Conservation (phyloP, 2,888 invertebrate species). For the Sepioteuthis lessoniana region DNA sequence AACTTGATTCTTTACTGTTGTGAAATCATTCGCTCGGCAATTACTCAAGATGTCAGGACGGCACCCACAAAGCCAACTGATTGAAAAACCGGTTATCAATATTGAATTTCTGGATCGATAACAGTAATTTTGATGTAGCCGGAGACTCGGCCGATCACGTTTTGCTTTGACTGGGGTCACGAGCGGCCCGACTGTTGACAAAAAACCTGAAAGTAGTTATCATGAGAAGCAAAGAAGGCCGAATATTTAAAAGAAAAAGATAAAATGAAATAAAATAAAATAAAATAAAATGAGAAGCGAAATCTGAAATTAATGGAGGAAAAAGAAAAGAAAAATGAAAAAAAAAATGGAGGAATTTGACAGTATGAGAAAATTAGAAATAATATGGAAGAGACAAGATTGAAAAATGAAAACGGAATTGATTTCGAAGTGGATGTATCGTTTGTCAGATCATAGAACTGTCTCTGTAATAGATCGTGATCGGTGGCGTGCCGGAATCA, state of each 20-base stretch:
- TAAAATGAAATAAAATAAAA: too few species aligned
- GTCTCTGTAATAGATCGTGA: background rate
- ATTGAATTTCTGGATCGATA: background rate
- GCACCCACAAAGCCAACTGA: background rate
- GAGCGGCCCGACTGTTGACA: background rate
- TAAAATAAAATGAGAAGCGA: background rate
- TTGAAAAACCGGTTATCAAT: constrained; percentile 14
- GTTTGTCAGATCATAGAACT: background rate
- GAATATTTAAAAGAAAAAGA: background rate
- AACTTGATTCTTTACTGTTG: constrained; percentile 17
- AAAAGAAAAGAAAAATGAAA: background rate
- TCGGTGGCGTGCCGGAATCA: background rate
- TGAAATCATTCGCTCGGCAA: background rate
- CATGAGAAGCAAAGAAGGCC: background rate
- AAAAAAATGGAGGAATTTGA: background rate
- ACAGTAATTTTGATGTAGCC: constrained; percentile 21
- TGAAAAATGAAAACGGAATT: background rate
- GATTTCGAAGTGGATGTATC: background rate
- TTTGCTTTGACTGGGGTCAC: background rate
- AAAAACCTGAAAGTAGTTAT: background rate
- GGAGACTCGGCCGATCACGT: background rate
- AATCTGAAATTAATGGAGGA: background rate
- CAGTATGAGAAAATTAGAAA: background rate
- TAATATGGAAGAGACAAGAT: background rate
- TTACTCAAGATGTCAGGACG: constrained; percentile 17